phyloP scores from a whole-genome alignment of 2,797 vertebrate genomes.

The Sparidentex hasta region DNA sequence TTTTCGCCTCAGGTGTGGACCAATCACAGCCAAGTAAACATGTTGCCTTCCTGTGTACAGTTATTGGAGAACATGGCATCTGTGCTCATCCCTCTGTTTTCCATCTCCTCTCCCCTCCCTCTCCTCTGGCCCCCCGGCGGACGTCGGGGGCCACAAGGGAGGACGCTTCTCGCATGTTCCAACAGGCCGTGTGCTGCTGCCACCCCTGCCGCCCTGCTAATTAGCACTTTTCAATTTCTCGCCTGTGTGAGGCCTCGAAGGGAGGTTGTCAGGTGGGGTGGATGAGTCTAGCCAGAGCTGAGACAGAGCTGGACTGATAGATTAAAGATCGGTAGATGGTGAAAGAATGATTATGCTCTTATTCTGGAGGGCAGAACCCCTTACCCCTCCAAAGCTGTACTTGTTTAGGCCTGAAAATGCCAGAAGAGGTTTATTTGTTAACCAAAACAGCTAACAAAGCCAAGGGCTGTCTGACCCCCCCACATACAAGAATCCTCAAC shows the following conservation, averaged over 20 bases:
- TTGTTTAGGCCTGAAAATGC: slow-evolving; percentile 14
- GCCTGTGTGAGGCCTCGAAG: slow-evolving; percentile 38
- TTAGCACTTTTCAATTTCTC: slow-evolving; percentile 74
- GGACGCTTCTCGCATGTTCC: slow-evolving; percentile 62
- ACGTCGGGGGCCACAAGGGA: slow-evolving; percentile 57
- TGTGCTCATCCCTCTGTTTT: slow-evolving; percentile 72
- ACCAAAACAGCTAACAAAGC: slow-evolving; percentile 53
- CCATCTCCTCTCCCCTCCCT: slow-evolving; percentile 43
- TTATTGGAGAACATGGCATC: slow-evolving; percentile 61
- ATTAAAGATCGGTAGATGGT: neutral
- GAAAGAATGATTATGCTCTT: neutral
- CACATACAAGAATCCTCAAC: slow-evolving; percentile 27
- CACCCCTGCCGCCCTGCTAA: slow-evolving; percentile 58
- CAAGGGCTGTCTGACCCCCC: slow-evolving; percentile 14
- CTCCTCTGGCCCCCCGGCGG: slow-evolving; percentile 51
- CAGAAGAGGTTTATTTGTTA: slow-evolving; percentile 48
- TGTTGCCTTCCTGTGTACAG: slow-evolving; percentile 63
- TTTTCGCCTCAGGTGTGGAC: slow-evolving; percentile 61
- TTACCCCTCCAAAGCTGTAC: neutral
- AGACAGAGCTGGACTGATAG: neutral
- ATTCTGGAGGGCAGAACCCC: neutral
- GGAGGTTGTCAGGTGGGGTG: slow-evolving; percentile 31
- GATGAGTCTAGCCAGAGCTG: neutral
- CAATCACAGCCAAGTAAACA: slow-evolving; percentile 82
- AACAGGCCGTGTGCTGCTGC: slow-evolving; percentile 69